Base-by-base conservation (phyloP, 2,888 invertebrate species). In the Macrosiphum euphorbiae region DNA sequence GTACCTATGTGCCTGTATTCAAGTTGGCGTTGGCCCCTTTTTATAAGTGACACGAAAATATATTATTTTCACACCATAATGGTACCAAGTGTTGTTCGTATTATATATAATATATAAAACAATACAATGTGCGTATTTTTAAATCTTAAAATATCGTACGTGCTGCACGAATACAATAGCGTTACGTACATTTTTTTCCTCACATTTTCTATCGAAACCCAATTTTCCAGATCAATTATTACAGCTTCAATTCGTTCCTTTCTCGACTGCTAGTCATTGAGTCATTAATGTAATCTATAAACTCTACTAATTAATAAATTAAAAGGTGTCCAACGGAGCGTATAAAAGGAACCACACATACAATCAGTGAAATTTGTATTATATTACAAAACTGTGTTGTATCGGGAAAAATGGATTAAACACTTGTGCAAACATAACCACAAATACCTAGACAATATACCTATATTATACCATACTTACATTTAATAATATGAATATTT, bases 381-480 rank as follows among this genome's bases (percentile, higher is more conserved):
- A 35, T 47, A 90, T 88, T 67, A 92, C 92, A 92, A 92, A 88
- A 92, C 67, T 88, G 78, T 92, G 92, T 88, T 78, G 78, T 92
- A 88, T 88, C 55, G 92, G 92, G 78, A 84, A 92, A 92, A 92
- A 78, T 44, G 88, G 78, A 92, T 92, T 92, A 92, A 92, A 92
- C 92, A 92, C 92, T 88, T 92, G 92, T 55, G 88, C 88, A 92
- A 92, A 92, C 78, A 92, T 78, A 78, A 92, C 92, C 78, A 44
- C 67, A 88, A 78, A 92, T 92, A n/a, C n/a, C n/a, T n/a, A 92
- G 92, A 92, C 52, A 28, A 92, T 78, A 58, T 78, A 78, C 78
- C 35, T 78, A 78, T 78, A 78, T 78, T 78, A 78, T 78, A 35
- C n/a, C 20, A 55, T 67, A 50, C n/a, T 55, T 55, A 4, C 50